A percentile compares a stretch with the other conserved stretches of the same genome.
Conservation (phyloP, 2,888 invertebrate genomes). For the Opisthograptis luteolata region DNA sequence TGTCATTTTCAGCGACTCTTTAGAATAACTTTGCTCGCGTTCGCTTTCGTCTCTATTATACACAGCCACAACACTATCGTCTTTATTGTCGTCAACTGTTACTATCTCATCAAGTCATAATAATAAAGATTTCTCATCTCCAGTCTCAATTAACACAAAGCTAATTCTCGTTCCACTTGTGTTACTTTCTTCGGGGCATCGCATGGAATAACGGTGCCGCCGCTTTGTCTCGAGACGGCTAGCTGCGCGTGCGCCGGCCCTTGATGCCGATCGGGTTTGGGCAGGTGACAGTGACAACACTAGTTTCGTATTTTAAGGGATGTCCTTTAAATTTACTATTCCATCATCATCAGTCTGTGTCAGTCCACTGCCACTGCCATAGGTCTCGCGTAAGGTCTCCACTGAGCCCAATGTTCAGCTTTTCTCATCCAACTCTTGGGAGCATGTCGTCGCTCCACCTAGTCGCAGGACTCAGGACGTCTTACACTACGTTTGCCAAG, state of each 20-base stretch:
- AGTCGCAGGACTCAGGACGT: too few relatives aligned
- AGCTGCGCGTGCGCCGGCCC: slow-evolving; percentile 15
- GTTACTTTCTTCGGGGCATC: slow-evolving; percentile 66
- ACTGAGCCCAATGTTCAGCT: too few relatives aligned
- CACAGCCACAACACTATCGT: slow-evolving; percentile 4
- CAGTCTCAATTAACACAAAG: slow-evolving; percentile 67
- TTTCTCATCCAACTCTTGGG: too few relatives aligned
- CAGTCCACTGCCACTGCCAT: too few relatives aligned
- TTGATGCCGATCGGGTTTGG: slow-evolving; percentile 2
- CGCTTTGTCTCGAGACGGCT: slow-evolving; percentile 58
- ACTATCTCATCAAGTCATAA: too few relatives aligned
- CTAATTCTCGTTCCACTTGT: slow-evolving; percentile 72
- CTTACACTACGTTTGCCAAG: too few relatives aligned
- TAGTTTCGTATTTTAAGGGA: not conserved
- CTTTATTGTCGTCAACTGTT: slow-evolving; percentile 16
- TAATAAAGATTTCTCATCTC: slow-evolving; percentile 54
- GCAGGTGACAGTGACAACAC: slow-evolving; percentile 2
- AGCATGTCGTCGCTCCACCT: too few relatives aligned
- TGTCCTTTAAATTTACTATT: too few relatives aligned
- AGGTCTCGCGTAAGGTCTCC: too few relatives aligned
- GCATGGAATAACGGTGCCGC: slow-evolving; percentile 63
- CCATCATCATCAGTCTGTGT: too few relatives aligned
- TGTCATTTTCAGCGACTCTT: too few relatives aligned
- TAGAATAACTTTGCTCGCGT: not conserved
- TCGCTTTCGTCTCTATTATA: slow-evolving; percentile 1